phyloP scores from a whole-genome alignment of 2,113 vertebrate species.

The Pollimyrus isidori region DNA sequence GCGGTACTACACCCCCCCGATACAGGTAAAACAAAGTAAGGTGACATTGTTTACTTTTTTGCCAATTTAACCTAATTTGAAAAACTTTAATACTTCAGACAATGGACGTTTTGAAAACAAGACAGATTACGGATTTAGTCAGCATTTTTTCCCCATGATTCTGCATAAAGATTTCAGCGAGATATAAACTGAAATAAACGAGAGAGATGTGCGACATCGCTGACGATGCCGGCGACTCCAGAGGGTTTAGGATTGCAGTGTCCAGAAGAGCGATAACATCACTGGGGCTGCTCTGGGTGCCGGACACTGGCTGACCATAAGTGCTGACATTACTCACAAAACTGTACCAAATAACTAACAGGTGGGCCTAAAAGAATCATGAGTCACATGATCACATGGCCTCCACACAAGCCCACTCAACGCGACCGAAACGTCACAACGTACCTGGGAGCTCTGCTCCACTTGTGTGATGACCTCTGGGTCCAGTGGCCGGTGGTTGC shows the following conservation, averaged over 20 bases:
- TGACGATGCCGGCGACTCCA: too few species aligned
- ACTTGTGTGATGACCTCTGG: conserved; percentile 88
- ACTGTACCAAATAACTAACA: not conserved
- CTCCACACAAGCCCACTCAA: not conserved
- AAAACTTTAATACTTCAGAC: too few species aligned
- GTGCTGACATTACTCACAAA: not conserved
- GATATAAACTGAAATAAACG: too few species aligned
- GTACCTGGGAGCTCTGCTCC: conserved; percentile 63
- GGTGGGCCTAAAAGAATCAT: not conserved
- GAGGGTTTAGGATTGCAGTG: not conserved
- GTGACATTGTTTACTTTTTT: too few species aligned
- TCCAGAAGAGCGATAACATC: not conserved
- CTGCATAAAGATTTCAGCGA: too few species aligned
- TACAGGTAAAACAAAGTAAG: too few species aligned
- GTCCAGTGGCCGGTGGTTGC: conserved; percentile 91
- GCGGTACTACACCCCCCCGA: too few species aligned
- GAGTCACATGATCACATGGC: not conserved
- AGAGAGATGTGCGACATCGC: too few species aligned
- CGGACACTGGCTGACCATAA: not conserved
- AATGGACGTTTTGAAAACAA: too few species aligned
- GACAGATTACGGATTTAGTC: too few species aligned
- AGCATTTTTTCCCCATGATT: too few species aligned
- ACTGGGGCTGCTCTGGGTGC: not conserved
- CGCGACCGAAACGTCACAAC: not conserved
- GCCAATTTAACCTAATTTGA: too few species aligned